Percentiles rank a stretch among this genome's conserved stretches.
These are phyloP conservation scores for Mesorhabditis spiculigera DNA, from an alignment of 2,888 invertebrate species.

Conservation along the genomic window DNA sequence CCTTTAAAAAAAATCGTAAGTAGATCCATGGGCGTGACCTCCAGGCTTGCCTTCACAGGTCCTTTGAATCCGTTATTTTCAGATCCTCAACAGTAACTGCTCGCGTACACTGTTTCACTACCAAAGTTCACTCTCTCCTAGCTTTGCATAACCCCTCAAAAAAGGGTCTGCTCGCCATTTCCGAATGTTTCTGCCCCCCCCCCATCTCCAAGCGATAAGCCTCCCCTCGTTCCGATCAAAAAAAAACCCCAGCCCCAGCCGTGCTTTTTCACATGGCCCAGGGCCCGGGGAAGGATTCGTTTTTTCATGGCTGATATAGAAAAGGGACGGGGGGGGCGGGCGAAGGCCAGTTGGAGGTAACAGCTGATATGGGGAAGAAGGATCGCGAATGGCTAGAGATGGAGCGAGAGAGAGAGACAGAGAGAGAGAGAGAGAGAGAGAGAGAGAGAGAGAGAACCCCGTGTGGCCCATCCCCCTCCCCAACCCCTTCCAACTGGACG, in stretches of 20 bases:
- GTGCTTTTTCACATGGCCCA: too few relatives aligned
- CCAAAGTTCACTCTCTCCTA: too few relatives aligned
- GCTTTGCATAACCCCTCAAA: too few relatives aligned
- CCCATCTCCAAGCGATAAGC: slow-evolving; percentile 11
- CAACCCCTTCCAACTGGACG: too few relatives aligned
- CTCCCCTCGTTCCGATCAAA: slow-evolving; percentile 14
- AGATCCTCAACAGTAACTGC: too few relatives aligned
- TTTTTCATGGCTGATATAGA: slow-evolving; percentile 10
- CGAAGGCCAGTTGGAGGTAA: not conserved
- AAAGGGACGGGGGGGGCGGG: not conserved
- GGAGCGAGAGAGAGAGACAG: slow-evolving; percentile 9
- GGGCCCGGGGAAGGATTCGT: not conserved
- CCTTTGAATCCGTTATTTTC: too few relatives aligned
- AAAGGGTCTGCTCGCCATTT: slow-evolving; percentile 14
- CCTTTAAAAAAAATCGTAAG: too few relatives aligned
- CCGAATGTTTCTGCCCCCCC: slow-evolving; percentile 17
- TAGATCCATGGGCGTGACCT: too few relatives aligned
- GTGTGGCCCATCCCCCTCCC: too few relatives aligned
- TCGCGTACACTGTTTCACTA: too few relatives aligned
- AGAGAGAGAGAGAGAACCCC: slow-evolving; percentile 7
- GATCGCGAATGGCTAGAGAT: not conserved
- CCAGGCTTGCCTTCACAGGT: too few relatives aligned
- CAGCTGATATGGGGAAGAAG: slow-evolving; percentile 4
- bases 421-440: slow-evolving; percentile 9
- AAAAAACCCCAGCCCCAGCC: not conserved